phyloP scores from a whole-genome alignment of 2,888 invertebrate species.

The Lathronympha strigana region DNA sequence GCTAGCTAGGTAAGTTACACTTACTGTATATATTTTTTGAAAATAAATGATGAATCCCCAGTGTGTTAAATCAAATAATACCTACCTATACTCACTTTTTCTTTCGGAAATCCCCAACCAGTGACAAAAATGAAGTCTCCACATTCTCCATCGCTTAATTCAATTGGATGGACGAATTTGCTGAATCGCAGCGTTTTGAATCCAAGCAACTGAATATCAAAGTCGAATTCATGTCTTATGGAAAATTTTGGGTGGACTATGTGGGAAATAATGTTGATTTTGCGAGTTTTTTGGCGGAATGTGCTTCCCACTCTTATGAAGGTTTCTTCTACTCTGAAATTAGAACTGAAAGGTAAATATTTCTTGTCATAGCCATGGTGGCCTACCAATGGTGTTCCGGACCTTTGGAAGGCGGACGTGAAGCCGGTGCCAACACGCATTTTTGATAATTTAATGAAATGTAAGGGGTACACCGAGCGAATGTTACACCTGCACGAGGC shows the following conservation, averaged over 20 bases:
- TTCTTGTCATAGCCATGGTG: no score
- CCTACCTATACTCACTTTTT: slow-evolving; percentile 55
- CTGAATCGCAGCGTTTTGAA: slow-evolving; percentile 53
- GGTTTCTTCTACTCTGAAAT: slow-evolving; percentile 50
- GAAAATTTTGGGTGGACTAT: slow-evolving; percentile 61
- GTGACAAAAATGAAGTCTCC: slow-evolving; percentile 54
- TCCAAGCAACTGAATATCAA: slow-evolving; percentile 63
- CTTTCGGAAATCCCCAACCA: slow-evolving; percentile 70
- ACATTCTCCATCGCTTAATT: slow-evolving; percentile 50
- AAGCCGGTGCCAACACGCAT: no score
- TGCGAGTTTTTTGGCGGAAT: slow-evolving; percentile 52
- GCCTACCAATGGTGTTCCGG: no score
- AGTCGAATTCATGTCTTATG: slow-evolving; percentile 60
- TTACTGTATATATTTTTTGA: no score
- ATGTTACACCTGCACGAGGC: no score
- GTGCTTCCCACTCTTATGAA: slow-evolving; percentile 63
- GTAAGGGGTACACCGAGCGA: no score
- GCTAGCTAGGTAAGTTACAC: no score
- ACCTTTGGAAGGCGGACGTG: no score
- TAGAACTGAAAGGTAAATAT: not conserved
- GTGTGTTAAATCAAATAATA: not conserved
- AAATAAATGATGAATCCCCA: no score
- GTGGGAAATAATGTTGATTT: slow-evolving; percentile 53
- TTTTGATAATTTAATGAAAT: no score
- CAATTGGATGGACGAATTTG: slow-evolving; percentile 50